Conservation (phyloP, 2,113 vertebrate species). For the Suncus etruscus region DNA sequence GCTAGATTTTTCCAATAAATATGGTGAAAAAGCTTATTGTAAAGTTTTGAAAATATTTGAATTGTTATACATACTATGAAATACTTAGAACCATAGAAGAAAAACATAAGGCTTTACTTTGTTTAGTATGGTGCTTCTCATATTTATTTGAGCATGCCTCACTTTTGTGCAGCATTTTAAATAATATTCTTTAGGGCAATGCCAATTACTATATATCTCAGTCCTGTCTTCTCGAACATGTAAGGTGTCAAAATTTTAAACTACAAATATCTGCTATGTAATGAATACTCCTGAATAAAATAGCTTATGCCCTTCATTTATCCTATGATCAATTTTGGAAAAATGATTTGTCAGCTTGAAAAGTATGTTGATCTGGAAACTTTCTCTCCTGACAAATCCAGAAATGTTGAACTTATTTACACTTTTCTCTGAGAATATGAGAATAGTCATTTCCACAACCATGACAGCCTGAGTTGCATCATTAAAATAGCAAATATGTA, state of each 20-base stretch:
- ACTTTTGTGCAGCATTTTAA: neutral
- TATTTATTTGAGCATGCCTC: conserved; percentile 26
- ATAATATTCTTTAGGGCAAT: neutral
- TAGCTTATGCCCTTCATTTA: neutral
- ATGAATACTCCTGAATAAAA: neutral
- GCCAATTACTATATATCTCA: neutral
- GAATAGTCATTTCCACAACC: neutral
- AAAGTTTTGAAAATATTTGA: conserved; percentile 44
- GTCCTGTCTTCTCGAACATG: conserved; percentile 2
- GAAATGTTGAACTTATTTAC: conserved; percentile 31
- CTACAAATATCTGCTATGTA: neutral
- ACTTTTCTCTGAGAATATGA: neutral
- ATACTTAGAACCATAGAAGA: conserved; percentile 38
- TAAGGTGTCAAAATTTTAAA: conserved; percentile 9
- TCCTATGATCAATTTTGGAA: conserved; percentile 32
- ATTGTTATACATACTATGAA: neutral
- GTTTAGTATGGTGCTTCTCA: conserved; percentile 32
- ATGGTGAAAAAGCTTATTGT: no score
- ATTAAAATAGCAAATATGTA: neutral
- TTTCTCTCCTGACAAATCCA: conserved; percentile 36
- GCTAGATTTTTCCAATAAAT: conserved; percentile 1
- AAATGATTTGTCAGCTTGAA: conserved; percentile 35
- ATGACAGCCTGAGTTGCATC: neutral
- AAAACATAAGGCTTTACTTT: conserved; percentile 7
- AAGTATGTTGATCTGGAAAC: neutral